These are phyloP conservation scores for Thaleichthys pacificus DNA, from an alignment of 2,797 vertebrate genomes.

Conservation along the genomic window DNA sequence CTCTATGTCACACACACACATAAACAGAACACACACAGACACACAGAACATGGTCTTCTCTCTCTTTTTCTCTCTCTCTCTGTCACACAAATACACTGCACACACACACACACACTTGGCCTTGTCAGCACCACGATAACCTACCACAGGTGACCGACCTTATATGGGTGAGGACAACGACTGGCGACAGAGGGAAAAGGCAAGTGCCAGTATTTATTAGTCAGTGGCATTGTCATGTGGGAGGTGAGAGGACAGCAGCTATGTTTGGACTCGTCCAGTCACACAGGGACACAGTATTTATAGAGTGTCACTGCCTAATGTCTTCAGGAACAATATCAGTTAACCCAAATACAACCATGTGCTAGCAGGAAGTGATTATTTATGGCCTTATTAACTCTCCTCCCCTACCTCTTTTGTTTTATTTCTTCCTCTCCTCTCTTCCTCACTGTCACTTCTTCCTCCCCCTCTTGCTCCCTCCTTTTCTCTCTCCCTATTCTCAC, in stretches of 20 bases:
- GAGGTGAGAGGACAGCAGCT: constrained; percentile 11
- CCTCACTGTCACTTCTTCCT: background rate
- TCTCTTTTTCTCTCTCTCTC: too few relatives aligned
- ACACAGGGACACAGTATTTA: constrained; percentile 58
- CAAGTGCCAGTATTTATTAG: constrained; percentile 34
- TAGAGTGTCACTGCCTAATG: constrained; percentile 52
- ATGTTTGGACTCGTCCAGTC: constrained; percentile 52
- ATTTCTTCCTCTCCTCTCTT: background rate
- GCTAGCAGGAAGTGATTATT: constrained; percentile 41
- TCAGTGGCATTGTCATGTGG: constrained; percentile 32
- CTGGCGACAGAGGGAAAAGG: constrained; percentile 33
- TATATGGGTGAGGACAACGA: background rate
- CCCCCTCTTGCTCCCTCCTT: background rate
- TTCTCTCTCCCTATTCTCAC: background rate
- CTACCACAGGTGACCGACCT: constrained; percentile 52
- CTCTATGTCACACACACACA: constrained; percentile 20
- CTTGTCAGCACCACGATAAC: constrained; percentile 45
- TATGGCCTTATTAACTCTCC: background rate
- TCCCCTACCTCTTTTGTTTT: background rate
- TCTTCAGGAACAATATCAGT: constrained; percentile 56
- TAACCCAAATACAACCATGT: constrained; percentile 49
- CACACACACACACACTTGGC: constrained; percentile 20
- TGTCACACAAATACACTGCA: background rate
- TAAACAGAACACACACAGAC: constrained; percentile 22
- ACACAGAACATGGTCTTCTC: background rate